These are phyloP conservation scores for Carterocephalus palaemon DNA, from an alignment of 2,888 invertebrate genomes.

Conservation along the genomic window DNA sequence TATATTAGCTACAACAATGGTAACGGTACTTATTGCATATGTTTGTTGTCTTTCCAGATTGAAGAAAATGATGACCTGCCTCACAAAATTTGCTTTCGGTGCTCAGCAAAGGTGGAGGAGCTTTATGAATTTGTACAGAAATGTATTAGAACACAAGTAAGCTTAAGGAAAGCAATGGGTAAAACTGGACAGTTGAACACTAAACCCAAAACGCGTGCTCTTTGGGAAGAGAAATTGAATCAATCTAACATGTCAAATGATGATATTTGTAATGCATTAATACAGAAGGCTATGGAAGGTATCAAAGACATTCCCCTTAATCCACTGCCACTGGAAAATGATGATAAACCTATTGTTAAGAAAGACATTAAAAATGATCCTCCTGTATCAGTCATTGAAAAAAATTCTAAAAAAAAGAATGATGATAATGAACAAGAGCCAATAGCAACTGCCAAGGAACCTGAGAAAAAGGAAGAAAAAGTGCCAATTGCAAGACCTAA, in stretches of 20 bases:
- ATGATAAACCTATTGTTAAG: constrained; percentile 28
- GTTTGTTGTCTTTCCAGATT: constrained; percentile 52
- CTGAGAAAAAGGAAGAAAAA: constrained; percentile 36
- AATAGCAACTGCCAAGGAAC: constrained; percentile 32
- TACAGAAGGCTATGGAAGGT: constrained; percentile 70
- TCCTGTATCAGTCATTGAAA: not conserved
- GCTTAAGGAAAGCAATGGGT: constrained; percentile 48
- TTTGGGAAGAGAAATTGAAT: constrained; percentile 67
- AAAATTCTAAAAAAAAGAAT: constrained; percentile 7
- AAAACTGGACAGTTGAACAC: constrained; percentile 41
- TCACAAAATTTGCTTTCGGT: constrained; percentile 74
- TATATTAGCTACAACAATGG: too few species aligned
- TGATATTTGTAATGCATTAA: constrained; percentile 68
- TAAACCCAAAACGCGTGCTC: constrained; percentile 53
- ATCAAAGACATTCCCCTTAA: constrained; percentile 52
- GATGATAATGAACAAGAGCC: constrained; percentile 11
- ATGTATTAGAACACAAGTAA: constrained; percentile 67
- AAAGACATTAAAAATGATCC: not conserved
- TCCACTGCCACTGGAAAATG: constrained; percentile 31
- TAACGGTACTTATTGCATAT: not conserved
- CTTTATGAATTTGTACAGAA: constrained; percentile 69
- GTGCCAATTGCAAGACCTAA: constrained; percentile 27
- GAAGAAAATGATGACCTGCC: constrained; percentile 71
- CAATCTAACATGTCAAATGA: constrained; percentile 69
- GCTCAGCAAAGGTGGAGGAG: constrained; percentile 73